Percentiles rank a stretch among this genome's conserved stretches.
Evolutionary conservation across 37 sponge, comb jelly and placozoan genomes (phyloP).

Genomic region (Diacarnus erythraeanus): DNA sequence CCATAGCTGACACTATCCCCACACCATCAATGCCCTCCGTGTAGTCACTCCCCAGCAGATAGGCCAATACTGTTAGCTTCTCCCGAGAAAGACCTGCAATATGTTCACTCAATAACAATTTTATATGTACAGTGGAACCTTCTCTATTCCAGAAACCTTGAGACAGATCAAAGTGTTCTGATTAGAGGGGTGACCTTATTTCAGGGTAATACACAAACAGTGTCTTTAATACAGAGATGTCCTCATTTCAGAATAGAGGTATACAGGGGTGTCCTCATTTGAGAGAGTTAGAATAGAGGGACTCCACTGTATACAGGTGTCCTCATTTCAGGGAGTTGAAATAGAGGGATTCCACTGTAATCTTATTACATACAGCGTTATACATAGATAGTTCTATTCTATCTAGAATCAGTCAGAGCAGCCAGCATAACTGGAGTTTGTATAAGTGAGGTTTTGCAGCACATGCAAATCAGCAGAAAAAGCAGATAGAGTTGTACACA

Average conservation of each 20-base stretch:
- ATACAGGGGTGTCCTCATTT: background rate
- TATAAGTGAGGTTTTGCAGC: no score
- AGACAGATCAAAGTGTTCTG: no score
- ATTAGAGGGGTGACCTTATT: no score
- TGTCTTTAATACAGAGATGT: background rate
- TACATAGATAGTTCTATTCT: no score
- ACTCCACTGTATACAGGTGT: background rate
- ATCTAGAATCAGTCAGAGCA: no score
- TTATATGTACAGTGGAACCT: no score
- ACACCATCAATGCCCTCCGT: conserved; percentile 89
- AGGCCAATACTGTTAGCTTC: conserved; percentile 77
- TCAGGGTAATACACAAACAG: background rate
- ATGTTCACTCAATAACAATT: no score
- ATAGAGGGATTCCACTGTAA: background rate
- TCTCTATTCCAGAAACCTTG: no score
- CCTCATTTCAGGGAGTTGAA: background rate
- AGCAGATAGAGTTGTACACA: no score
- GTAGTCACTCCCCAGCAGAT: conserved; percentile 94
- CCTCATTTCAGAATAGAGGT: background rate
- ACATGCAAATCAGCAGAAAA: no score
- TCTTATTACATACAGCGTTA: no score
- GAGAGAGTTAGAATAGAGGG: background rate
- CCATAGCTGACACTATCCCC: conserved; percentile 83
- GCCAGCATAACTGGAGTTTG: no score
- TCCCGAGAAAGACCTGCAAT: conserved; percentile 67